Percentiles rank a stretch among this genome's conserved stretches.
Conservation (phyloP, 2,888 invertebrate species). For the Mimachlamys varia region DNA sequence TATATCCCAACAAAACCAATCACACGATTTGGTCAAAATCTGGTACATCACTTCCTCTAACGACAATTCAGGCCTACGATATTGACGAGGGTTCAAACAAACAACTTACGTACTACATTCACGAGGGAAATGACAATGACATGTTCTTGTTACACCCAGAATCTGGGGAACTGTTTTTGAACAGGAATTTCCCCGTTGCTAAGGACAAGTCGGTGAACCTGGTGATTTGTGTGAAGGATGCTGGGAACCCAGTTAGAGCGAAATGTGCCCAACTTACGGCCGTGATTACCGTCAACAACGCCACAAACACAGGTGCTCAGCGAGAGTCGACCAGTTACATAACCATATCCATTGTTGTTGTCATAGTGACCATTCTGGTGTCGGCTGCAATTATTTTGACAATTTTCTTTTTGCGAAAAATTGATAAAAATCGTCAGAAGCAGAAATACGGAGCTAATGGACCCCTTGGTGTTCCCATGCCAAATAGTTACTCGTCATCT, state of each 20-base stretch:
- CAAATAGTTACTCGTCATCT: conserved; percentile 54
- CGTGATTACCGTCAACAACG: conserved; percentile 59
- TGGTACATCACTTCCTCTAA: conserved; percentile 50
- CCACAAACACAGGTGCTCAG: conserved; percentile 44
- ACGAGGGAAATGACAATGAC: conserved; percentile 58
- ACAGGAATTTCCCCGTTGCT: conserved; percentile 43
- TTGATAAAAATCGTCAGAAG: conserved; percentile 54
- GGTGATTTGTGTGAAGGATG: conserved; percentile 50
- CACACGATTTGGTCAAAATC: conserved; percentile 56
- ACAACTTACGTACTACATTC: conserved; percentile 59
- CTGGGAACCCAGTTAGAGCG: conserved; percentile 44
- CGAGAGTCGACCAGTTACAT: conserved; percentile 56
- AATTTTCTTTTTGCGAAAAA: conserved; percentile 59
- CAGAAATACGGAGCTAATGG: conserved; percentile 49
- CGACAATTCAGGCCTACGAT: conserved; percentile 60
- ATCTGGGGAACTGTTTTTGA: conserved; percentile 49
- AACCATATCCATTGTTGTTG: conserved; percentile 64
- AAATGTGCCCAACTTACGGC: conserved; percentile 56
- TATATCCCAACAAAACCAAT: conserved; percentile 70
- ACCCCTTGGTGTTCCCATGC: conserved; percentile 60
- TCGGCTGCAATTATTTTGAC: conserved; percentile 61
- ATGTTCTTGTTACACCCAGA: conserved; percentile 56
- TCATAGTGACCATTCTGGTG: conserved; percentile 62
- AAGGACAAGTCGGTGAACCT: conserved; percentile 50
- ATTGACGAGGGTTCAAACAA: conserved; percentile 62